Evolutionary conservation across 1,140 invertebrate genomes (phyloP), one percentile per base, ranked within the genome.

Genomic region (Neodiprion pinetum): DNA sequence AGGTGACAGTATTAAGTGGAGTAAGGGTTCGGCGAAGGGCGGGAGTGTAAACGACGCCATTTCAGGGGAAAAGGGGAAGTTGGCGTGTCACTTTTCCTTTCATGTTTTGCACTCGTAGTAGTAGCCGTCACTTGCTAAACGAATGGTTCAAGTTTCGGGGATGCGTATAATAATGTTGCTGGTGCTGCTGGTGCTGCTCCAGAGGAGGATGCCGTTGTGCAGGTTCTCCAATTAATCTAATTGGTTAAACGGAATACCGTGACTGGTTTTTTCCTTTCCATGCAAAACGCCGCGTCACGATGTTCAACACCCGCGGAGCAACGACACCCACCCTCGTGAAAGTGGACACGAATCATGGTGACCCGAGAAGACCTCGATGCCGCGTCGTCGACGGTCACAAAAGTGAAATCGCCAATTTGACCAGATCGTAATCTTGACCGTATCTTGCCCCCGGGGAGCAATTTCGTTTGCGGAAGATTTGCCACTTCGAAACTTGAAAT

Each of bases 371-470:
- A 61, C 53, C 53, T 61, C 53, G 11, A 14, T 7, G 53, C 9
- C 53, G 11, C n/a, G 4, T 12, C 53, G 9, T 61, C 53, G n/a
- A 61, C 53, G 53, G 53, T 61, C 53, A 61, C 28, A 40, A 40
- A 61, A 61, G 53, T 61, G 53, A 61, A 61, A 61, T 61, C 53
- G n/a, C 53, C 53, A 61, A 61, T 61, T 61, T 61, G 11, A 61
- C 4, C 53, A 9, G 53, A 61, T 61, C 53, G 53, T 61, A 61
- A 61, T 61, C 53, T 61, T 17, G 8, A 61, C 53, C 4, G 53
- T 61, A 61, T 61, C 53, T 61, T 17, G n/a, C 53, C 53, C 53
- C 5, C 9, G 53, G 53, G 53, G 53, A 61, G 4, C 53, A 17
- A 61, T 61, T 17, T 17, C 9, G 28, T 21, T 21, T 40, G 28